Evolutionary conservation across 2,113 vertebrate genomes (phyloP), one percentile per base, ranked within the genome.

Genomic region (Vulpes ferrilata): DNA sequence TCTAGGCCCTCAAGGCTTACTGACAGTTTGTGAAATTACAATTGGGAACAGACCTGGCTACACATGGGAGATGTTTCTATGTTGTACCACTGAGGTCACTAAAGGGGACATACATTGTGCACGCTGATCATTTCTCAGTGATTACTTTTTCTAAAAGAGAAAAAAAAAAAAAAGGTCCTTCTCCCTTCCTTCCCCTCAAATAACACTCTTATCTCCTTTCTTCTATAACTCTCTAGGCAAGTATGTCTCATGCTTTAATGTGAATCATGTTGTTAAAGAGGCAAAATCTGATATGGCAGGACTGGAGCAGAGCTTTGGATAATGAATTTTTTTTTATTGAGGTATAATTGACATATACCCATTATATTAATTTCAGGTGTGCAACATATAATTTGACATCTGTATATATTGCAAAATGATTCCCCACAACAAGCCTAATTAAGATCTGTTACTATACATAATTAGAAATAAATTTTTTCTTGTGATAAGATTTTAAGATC

Each of bases 81-180:
- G 53, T 60, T 89, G 5, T 95, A 55, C 88, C 62, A 88, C 11
- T 27, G 51, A 69, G n/a, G 92, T 51, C 83, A 90, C 43, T 48
- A 84, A 79, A 88, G 82, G 60, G 51, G 64, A 84, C 16, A 79
- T 86, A 32, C 7, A 48, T 16, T 30, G 16, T 95, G 32, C 32
- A 73, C 32, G 0, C 59, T 97, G 85, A 23, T 2, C 71, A 88
- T 55, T 35, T 25, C 27, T 57, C 43, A 57, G 20, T 43, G 1
- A 95, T 91, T 62, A 90, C 88, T 98, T 91, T 97, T 91, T 59
- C 92, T 60, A 96, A 43, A 32, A 87, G 67, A 93, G 19, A 53
- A 79, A 71, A 95, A 43, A 43, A 87, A 43, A 43, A 43, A 96
- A 97, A 2, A 86, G 10, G 59, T 48, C 74, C 59, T 51, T n/a